Base-by-base conservation (phyloP, 2,113 vertebrate genomes). In the Mormyrus iriodes region DNA sequence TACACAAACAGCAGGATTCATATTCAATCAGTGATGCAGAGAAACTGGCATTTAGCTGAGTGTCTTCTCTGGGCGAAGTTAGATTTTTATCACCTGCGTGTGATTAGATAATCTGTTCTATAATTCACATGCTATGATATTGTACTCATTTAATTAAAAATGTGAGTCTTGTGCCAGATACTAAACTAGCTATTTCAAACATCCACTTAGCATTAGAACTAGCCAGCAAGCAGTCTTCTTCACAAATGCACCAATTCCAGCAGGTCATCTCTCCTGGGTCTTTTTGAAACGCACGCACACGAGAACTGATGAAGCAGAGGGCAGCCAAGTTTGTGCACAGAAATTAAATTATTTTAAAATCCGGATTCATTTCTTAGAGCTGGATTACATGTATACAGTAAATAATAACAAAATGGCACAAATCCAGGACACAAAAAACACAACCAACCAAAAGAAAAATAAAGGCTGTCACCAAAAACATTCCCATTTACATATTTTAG, bases 121-220 rank as follows among this genome's bases (percentile, higher is more conserved):
- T 79, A 55, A 83, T 55, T 73, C 88, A 82, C 49, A 88, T 82
- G 88, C 65, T 53, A 42, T 31, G 52, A 86, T 86, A 86, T 53
- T 86, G 27, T 39, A 86, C 17, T 58, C 48, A 48, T 51, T 46
- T 84, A 84, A 84, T 84, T 84, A 27, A 49, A 85, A 85, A 85
- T 51, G 21, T 31, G 83, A n/a, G 46, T 85, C 44, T 49, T 48
- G 44, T 85, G 83, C 44, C 44, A 27, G 17, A 51, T 85, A 49
- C 46, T 46, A 21, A 49, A 85, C 44, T 21, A 27, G 83, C 24
- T 48, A 21, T 5, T 48, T 21, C 12, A 85, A 51, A 51, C 44
- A 85, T 85, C 83, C 83, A 85, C 17, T 85, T 49, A 49, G 24
- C 9, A 4, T 17, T 85, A 15, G 48, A 4, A 46, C 21, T 31